Evolutionary conservation across 2,888 invertebrate species (phyloP), one percentile per base, ranked within the genome.

Genomic region (Anagyrus pseudococci): DNA sequence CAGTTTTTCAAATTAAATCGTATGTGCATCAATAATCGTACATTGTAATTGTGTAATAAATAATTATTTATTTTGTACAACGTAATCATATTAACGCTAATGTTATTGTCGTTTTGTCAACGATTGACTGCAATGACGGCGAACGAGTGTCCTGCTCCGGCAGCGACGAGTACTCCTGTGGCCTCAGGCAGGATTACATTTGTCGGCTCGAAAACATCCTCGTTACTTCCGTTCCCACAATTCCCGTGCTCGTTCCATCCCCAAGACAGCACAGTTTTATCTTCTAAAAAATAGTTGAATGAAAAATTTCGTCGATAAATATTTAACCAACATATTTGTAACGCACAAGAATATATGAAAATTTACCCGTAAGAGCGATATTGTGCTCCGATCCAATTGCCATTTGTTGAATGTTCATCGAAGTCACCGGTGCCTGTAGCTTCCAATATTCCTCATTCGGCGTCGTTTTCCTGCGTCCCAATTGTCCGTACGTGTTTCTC

Each of bases 181-280:
- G 67, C 56, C 29, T 64, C 50, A 4, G 71, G 61, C 53, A 74
- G 25, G 4, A 59, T 8, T 26, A 86, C 79, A 69, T 76, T 73
- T 41, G 76, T 79, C 13, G 86, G 85, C 64, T 74, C 71, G 49
- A 77, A 69, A 40, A 85, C 79, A 71, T 86, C 81, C 54, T 79
- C 75, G 26, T 77, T 81, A 66, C 80, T 79, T 57, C 87, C 87
- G 69, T 87, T 88, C 57, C 93, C 94, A 73, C 93, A 93, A 77
- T 90, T 93, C 41, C 91, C 91, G 82, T 94, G 94, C 75, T 94
- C 94, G 81, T 94, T 94, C 94, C 94, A 94, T 1, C 94, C 94
- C 93, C 94, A 94, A 20, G 89, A 86, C 75, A 87, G 88, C 6
- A 93, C 77, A 52, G 85, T 83, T 33, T 88, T 88, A 61, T 87